A percentile compares a stretch with the other conserved stretches of the same genome.
These are phyloP conservation scores for Philaethria dido DNA, from an alignment of 2,888 invertebrate genomes.

Conservation along the genomic window DNA sequence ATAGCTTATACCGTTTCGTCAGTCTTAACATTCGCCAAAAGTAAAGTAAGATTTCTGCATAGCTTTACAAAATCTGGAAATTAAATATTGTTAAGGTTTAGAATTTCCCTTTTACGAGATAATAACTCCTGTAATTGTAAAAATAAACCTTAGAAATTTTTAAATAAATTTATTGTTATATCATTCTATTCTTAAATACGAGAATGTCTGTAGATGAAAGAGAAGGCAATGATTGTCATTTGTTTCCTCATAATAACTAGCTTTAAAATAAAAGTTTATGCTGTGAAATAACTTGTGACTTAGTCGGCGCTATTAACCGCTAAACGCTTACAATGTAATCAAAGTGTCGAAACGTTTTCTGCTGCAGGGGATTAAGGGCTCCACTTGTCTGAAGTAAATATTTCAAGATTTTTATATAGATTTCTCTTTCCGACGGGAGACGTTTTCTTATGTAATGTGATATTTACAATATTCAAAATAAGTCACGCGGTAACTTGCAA, in stretches of 20 bases:
- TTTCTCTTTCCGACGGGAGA: not conserved
- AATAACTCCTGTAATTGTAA: too few species aligned
- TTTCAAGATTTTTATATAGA: conserved; percentile 7
- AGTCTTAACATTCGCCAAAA: too few species aligned
- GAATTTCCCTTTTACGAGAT: too few species aligned
- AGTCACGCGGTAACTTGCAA: not conserved
- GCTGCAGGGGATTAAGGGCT: conserved; percentile 7
- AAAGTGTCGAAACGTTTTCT: conserved; percentile 25
- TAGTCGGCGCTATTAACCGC: conserved; percentile 8
- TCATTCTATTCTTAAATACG: too few species aligned
- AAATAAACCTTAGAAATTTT: too few species aligned
- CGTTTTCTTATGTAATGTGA: not conserved
- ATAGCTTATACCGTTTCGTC: too few species aligned
- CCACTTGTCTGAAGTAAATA: conserved; percentile 6
- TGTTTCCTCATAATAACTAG: not conserved
- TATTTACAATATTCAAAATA: not conserved
- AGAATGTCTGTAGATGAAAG: not conserved
- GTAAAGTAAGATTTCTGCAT: too few species aligned
- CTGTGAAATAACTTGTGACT: not conserved
- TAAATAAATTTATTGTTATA: too few species aligned
- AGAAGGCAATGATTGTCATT: not conserved
- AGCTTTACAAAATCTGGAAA: too few species aligned
- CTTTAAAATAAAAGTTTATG: not conserved
- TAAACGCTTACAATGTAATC: conserved; percentile 23
- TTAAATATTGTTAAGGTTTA: too few species aligned